phyloP scores from a whole-genome alignment of 2,797 vertebrate genomes.

The Mormyrops attenuatus region DNA sequence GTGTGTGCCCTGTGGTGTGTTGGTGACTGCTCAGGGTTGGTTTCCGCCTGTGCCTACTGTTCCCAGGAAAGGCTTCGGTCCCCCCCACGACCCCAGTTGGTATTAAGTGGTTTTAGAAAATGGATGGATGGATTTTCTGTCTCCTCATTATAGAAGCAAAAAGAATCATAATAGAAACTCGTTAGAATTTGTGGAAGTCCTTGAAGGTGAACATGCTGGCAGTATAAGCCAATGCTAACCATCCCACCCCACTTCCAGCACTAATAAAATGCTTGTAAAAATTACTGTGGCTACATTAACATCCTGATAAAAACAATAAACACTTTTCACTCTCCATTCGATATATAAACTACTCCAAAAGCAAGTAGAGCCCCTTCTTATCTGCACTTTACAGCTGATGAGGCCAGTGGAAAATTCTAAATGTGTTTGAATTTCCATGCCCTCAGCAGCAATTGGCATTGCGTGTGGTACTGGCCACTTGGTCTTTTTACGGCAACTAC shows the following conservation, averaged over 20 bases:
- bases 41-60: too few relatives aligned
- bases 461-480: not conserved
- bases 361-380: too few relatives aligned
- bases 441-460: not conserved
- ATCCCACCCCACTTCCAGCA: not conserved
- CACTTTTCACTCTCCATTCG: not conserved
- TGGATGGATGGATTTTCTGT: too few relatives aligned
- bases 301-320: not conserved
- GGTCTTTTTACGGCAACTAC: not conserved
- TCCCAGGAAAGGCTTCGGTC: too few relatives aligned
- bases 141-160: not conserved
- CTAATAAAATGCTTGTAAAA: not conserved
- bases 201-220: not conserved
- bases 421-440: not conserved
- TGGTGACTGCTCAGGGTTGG: too few relatives aligned
- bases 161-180: not conserved
- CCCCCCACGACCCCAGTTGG: too few relatives aligned
- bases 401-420: not conserved
- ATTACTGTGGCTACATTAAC: not conserved
- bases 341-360: not conserved
- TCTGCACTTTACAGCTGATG: not conserved
- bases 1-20: too few relatives aligned
- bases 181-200: not conserved
- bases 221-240: not conserved
- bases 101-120: too few relatives aligned